Base-by-base conservation (phyloP, 2,888 invertebrate genomes). In the Scrobipalpa costella region DNA sequence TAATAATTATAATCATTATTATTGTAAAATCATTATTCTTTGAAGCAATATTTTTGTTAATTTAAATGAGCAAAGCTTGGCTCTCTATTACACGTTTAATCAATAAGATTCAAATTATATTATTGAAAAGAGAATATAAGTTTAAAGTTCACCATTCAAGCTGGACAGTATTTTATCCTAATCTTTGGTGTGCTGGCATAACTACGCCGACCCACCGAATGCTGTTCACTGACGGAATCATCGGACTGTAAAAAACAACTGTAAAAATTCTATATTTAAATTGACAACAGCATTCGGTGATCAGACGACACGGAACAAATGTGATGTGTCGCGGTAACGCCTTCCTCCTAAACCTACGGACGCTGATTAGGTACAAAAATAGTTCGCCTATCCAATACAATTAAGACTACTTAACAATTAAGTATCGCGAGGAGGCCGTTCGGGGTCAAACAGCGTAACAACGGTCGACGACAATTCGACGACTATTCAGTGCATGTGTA, bases 381-480 rank as follows among this genome's bases (percentile, higher is more conserved):
- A 90, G 78, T 90, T 90, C 87, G 86, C 90, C 90, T 91, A 91
- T 90, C 76, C 78, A 82, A 85, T 90, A 90, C 80, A 88, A 90
- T 89, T 89, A 91, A 81, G 69, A 88, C 90, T 91, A 91, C 90
- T 90, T 91, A 91, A 90, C 87, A 88, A 87, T 88, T 86, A 90
- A 85, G 85, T 86, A 88, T 88, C 75, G 81, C 80, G 86, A 86
- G 89, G 88, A 85, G 89, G 84, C 76, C 78, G 68, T 66, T 70
- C 66, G 69, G 71, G 72, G 59, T 47, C 15, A 15, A 59, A 63
- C 65, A 62, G 59, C 49, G 58, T 57, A 38, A 63, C 47, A 58
- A 55, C 59, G 34, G 65, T 63, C 64, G 63, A 66, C 15, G 21
- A 17, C 1, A 21, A 6, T 0, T 17, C 7, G 19, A 19, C 49